These are phyloP conservation scores for Clusia tigrina DNA, from an alignment of 2,888 invertebrate genomes.

Conservation along the genomic window DNA sequence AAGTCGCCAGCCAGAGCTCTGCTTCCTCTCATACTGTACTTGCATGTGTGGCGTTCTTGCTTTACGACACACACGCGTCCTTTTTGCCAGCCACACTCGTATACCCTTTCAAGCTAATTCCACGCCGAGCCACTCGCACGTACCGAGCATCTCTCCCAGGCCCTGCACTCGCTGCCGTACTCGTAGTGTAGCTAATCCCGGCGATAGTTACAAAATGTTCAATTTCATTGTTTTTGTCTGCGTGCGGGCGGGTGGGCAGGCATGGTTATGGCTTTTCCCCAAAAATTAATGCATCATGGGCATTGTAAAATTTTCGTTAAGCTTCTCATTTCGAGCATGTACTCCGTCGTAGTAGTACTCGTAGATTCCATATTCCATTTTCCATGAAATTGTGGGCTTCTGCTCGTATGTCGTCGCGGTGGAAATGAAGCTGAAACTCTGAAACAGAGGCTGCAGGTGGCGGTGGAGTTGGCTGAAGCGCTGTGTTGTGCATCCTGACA, in stretches of 20 bases:
- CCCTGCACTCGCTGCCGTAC: conserved; percentile 40
- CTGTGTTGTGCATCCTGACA: neutral
- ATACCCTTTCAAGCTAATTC: conserved; percentile 9
- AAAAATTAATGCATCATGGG: conserved; percentile 59
- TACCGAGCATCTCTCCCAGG: neutral
- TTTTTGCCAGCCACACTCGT: neutral
- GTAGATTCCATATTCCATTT: conserved; percentile 14
- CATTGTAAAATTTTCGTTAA: conserved; percentile 59
- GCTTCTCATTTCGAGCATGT: conserved; percentile 31
- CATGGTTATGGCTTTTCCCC: conserved; percentile 28
- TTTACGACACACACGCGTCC: neutral
- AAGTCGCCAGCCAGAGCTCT: conserved; percentile 37
- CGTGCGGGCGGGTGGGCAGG: neutral
- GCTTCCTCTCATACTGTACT: neutral
- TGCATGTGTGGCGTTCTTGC: neutral
- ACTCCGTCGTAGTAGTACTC: conserved; percentile 8
- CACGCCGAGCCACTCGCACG: conserved; percentile 4
- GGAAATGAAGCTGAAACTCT: too few relatives aligned
- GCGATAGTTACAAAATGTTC: conserved; percentile 44
- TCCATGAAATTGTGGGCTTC: conserved; percentile 24
- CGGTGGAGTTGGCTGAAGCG: neutral
- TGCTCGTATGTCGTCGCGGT: neutral
- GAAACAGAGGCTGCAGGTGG: neutral
- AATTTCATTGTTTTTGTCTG: conserved; percentile 32
- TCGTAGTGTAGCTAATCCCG: conserved; percentile 33